Percentiles rank a stretch among this genome's conserved stretches.
Evolutionary conservation across 35 echinoderm and acorn worm genomes (phyloP).

Genomic region (Antedon bifida): DNA sequence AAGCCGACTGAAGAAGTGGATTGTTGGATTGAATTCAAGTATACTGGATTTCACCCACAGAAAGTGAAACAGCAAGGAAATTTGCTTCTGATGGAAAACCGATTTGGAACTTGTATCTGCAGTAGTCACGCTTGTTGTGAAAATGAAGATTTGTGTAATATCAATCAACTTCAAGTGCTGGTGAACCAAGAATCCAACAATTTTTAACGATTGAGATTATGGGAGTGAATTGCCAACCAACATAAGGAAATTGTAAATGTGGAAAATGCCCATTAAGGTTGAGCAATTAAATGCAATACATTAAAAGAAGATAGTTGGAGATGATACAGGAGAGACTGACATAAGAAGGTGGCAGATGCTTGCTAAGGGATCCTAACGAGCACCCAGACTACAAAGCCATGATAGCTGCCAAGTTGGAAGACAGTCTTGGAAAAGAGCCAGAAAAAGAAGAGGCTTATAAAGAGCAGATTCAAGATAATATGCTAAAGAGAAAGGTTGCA

Average conservation of each 20-base stretch:
- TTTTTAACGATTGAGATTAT: background rate
- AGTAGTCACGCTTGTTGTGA: background rate
- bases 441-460: background rate
- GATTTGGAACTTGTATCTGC: background rate
- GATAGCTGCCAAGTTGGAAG: background rate
- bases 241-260: background rate
- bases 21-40: background rate
- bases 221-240: background rate
- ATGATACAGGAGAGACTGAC: background rate
- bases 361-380: background rate
- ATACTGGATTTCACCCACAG: slow-evolving; percentile 15
- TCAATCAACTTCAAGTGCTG: background rate
- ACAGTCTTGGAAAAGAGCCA: background rate
- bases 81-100: background rate
- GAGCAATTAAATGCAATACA: background rate
- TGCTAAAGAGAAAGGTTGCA: background rate
- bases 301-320: background rate
- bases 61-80: background rate
- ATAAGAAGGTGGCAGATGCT: background rate
- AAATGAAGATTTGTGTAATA: background rate
- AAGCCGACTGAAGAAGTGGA: slow-evolving; percentile 4
- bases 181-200: no score
- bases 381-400: background rate
- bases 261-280: background rate
- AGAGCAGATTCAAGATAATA: background rate